A percentile compares a stretch with the other conserved stretches of the same genome.
Conservation (phyloP, 2,797 vertebrate genomes). For the Sylvilagus floridanus region DNA sequence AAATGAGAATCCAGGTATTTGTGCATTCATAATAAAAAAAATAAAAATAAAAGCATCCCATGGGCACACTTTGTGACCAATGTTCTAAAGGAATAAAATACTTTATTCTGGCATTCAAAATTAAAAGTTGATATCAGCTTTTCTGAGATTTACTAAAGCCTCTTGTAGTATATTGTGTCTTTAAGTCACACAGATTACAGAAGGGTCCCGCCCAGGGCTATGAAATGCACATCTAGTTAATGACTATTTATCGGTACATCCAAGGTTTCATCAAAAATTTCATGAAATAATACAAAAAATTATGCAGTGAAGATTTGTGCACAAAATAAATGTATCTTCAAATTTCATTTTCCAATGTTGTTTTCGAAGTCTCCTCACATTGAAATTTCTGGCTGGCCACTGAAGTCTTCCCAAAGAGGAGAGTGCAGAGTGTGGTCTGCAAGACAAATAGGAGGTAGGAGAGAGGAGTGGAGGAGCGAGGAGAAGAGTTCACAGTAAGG, state of each 20-base stretch:
- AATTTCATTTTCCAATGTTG: no score
- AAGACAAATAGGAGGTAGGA: background rate
- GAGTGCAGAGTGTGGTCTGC: background rate
- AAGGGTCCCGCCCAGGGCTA: background rate
- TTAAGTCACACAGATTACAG: background rate
- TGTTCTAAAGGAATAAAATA: background rate
- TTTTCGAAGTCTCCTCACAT: background rate
- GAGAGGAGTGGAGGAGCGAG: background rate
- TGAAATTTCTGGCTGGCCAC: background rate
- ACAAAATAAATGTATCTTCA: no score
- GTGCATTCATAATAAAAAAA: background rate
- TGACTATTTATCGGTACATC: background rate
- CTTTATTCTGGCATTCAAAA: background rate
- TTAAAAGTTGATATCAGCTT: background rate
- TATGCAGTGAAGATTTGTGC: no score
- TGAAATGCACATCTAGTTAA: background rate
- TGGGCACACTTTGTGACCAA: background rate
- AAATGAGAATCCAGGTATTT: slow-evolving; percentile 1
- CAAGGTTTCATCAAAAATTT: background rate
- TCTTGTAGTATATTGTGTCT: background rate
- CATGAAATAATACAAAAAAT: no score
- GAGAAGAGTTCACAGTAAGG: background rate
- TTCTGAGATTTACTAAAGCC: background rate
- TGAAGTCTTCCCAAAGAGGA: background rate
- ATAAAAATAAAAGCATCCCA: background rate